Evolutionary conservation across 2,888 invertebrate genomes (phyloP).

Genomic region (Gari tellinella): DNA sequence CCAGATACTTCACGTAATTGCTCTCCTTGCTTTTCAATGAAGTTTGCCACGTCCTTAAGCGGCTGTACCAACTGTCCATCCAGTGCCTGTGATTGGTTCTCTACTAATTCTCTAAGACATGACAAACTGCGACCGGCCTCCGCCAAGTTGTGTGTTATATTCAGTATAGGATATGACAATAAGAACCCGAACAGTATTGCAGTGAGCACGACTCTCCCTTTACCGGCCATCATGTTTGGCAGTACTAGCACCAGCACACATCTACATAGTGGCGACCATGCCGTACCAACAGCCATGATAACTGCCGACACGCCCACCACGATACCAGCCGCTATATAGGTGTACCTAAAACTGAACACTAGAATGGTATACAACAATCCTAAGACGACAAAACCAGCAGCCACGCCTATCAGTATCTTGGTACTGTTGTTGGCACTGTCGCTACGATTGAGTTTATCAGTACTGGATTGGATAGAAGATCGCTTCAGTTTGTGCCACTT

Average conservation of each 20-base stretch:
- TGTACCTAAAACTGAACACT: neutral
- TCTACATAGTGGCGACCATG: neutral
- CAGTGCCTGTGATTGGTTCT: neutral
- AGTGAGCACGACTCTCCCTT: neutral
- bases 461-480: too few relatives aligned
- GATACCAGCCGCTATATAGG: neutral
- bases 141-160: neutral
- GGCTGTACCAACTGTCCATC: too few relatives aligned
- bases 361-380: neutral
- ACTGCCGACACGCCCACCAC: neutral
- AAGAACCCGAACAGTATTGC: neutral
- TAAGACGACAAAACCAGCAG: neutral
- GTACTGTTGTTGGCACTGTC: too few relatives aligned
- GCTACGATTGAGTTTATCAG: too few relatives aligned
- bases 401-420: too few relatives aligned
- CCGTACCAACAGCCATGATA: neutral
- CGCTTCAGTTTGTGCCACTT: constrained; percentile 30
- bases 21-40: too few relatives aligned
- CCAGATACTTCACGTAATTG: too few relatives aligned
- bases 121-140: neutral
- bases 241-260: neutral
- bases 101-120: neutral
- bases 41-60: too few relatives aligned
- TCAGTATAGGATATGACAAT: neutral
- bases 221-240: neutral